Conservation (phyloP, 2,113 vertebrate species). For the Corydoras maculifer region DNA sequence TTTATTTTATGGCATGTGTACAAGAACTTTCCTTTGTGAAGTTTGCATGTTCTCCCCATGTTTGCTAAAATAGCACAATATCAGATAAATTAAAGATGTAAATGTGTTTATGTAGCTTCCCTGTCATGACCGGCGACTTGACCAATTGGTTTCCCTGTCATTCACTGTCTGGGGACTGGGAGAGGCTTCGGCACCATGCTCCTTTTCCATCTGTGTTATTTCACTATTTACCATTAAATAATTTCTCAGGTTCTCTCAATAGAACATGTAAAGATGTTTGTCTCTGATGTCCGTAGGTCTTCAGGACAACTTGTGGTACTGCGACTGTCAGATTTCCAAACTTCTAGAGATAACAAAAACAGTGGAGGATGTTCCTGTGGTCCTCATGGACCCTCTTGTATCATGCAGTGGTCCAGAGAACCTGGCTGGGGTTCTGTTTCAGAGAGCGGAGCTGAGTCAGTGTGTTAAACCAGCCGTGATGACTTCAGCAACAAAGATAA, state of each 20-base stretch:
- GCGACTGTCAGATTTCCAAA: slow-evolving; percentile 91
- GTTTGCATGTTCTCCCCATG: no score
- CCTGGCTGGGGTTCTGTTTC: slow-evolving; percentile 79
- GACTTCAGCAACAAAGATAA: slow-evolving; percentile 92
- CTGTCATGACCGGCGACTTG: no score
- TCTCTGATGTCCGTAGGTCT: slow-evolving; percentile 66
- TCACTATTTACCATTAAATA: no score
- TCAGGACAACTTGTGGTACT: slow-evolving; percentile 95
- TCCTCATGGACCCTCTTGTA: slow-evolving; percentile 81
- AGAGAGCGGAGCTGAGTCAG: slow-evolving; percentile 81
- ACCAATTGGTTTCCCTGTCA: no score
- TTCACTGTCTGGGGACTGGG: no score
- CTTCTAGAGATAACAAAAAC: slow-evolving; percentile 86
- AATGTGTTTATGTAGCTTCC: no score
- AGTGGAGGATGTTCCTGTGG: slow-evolving; percentile 55
- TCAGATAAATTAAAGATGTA: no score
- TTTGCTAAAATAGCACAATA: no score
- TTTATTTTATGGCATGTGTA: no score
- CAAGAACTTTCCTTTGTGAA: no score
- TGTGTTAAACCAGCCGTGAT: slow-evolving; percentile 87
- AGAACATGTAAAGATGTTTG: background rate
- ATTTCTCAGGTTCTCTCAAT: background rate
- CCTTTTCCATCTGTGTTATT: no score
- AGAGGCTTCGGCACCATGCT: no score
- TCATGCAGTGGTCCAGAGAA: slow-evolving; percentile 79